Conservation (phyloP, 2,888 invertebrate species). For the Pedicia rivosa region DNA sequence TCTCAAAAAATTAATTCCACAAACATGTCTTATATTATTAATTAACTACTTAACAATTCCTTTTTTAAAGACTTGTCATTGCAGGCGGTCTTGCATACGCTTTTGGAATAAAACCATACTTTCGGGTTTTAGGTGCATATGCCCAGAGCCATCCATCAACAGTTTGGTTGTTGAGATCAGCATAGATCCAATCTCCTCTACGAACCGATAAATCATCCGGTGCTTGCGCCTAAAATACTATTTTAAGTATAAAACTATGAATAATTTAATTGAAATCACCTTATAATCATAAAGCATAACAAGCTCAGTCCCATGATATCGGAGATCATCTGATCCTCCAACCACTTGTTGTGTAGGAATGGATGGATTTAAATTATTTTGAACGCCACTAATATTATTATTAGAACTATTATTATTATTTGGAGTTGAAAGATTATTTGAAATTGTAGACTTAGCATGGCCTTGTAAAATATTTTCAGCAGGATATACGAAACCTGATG, state of each 20-base stretch:
- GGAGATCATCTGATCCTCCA: slow-evolving; percentile 41
- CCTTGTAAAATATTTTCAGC: slow-evolving; percentile 61
- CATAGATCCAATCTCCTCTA: slow-evolving; percentile 90
- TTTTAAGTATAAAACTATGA: slow-evolving; percentile 5
- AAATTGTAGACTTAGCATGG: slow-evolving; percentile 14
- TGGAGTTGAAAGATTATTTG: background rate
- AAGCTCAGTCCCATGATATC: slow-evolving; percentile 77
- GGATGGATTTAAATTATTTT: too few relatives aligned
- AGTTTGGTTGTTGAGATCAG: slow-evolving; percentile 83
- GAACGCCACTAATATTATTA: background rate
- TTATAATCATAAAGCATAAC: slow-evolving; percentile 93
- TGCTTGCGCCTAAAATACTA: slow-evolving; percentile 54
- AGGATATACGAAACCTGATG: slow-evolving; percentile 86
- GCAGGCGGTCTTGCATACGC: slow-evolving; percentile 86
- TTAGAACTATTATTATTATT: background rate
- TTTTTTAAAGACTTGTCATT: slow-evolving; percentile 57
- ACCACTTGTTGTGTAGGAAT: slow-evolving; percentile 15
- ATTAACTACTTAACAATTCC: too few relatives aligned
- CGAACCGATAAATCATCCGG: slow-evolving; percentile 83
- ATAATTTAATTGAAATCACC: slow-evolving; percentile 27
- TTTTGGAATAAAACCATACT: slow-evolving; percentile 91
- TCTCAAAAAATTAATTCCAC: too few relatives aligned
- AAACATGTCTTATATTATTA: too few relatives aligned
- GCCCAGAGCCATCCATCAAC: slow-evolving; percentile 93
- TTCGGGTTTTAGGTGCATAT: slow-evolving; percentile 80